Evolutionary conservation across 2,888 invertebrate species (phyloP).

Genomic region (Mechanitis messenoides): DNA sequence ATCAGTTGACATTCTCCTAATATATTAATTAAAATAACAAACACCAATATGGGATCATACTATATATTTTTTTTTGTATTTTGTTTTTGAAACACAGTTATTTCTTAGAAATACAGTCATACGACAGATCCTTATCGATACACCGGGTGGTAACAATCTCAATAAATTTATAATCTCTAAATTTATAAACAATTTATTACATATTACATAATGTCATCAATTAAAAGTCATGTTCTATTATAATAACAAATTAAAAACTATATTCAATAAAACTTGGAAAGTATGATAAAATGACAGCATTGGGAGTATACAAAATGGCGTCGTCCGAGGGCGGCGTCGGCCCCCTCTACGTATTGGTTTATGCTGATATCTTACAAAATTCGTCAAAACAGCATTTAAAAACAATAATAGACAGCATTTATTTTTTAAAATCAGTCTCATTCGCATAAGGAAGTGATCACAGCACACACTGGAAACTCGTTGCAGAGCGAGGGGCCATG

Average conservation of each 20-base stretch:
- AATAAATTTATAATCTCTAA: constrained; percentile 66
- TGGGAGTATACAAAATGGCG: constrained; percentile 50
- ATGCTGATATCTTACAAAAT: constrained; percentile 27
- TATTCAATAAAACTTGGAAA: constrained; percentile 55
- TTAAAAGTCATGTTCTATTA: constrained; percentile 62
- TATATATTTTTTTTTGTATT: constrained; percentile 43
- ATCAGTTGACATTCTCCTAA: constrained; percentile 62
- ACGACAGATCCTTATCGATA: constrained; percentile 51
- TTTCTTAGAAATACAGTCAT: constrained; percentile 45
- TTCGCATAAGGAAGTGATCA: constrained; percentile 77
- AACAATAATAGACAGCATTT: constrained; percentile 51
- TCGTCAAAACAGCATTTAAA: constrained; percentile 47
- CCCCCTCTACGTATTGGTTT: constrained; percentile 30
- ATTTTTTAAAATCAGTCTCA: constrained; percentile 73
- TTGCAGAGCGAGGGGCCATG: constrained; percentile 66
- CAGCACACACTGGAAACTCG: constrained; percentile 75
- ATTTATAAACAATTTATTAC: constrained; percentile 68
- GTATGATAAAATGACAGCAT: constrained; percentile 50
- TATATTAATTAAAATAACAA: constrained; percentile 57
- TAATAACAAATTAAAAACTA: constrained; percentile 52
- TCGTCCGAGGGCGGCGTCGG: constrained; percentile 5
- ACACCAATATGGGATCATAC: constrained; percentile 54
- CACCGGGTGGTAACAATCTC: constrained; percentile 74
- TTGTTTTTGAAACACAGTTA: constrained; percentile 49
- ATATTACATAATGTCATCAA: constrained; percentile 67